These are phyloP conservation scores for Nomada hirtipes DNA, from an alignment of 2,888 invertebrate genomes.

Conservation along the genomic window DNA sequence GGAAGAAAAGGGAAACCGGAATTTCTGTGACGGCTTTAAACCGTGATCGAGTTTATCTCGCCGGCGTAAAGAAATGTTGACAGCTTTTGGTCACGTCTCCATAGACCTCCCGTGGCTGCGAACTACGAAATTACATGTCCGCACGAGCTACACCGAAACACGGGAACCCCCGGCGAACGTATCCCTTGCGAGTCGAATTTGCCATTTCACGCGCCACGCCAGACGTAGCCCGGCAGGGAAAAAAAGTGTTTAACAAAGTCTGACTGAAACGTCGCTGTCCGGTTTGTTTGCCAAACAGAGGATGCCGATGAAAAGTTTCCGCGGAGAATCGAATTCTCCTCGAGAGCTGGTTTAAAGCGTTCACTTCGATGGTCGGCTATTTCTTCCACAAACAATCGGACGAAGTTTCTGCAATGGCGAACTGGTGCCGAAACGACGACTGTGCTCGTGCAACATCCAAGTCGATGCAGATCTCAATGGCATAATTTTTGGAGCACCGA, in stretches of 20 bases:
- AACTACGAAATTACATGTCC: constrained; percentile 42
- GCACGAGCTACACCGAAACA: constrained; percentile 22
- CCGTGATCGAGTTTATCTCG: constrained; percentile 65
- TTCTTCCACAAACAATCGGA: no score
- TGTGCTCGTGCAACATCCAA: no score
- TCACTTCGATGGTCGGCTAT: no score
- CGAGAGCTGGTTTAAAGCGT: no score
- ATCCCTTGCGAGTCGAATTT: constrained; percentile 48
- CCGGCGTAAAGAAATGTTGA: constrained; percentile 67
- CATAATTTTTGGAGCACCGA: no score
- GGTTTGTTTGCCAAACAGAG: constrained; percentile 27
- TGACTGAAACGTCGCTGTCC: constrained; percentile 3
- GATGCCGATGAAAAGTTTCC: background rate
- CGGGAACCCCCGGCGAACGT: constrained; percentile 21
- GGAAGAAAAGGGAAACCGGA: constrained; percentile 8
- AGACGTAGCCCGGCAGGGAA: background rate
- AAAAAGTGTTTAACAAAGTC: constrained; percentile 13
- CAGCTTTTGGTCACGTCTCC: constrained; percentile 72
- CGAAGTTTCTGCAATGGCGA: background rate
- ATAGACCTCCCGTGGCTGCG: constrained; percentile 66
- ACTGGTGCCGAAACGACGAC: no score
- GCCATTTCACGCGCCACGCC: constrained; percentile 37
- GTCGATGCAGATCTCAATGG: no score
- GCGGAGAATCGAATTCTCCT: background rate
- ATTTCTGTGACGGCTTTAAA: constrained; percentile 49